These are phyloP conservation scores for Brenthis ino DNA, from an alignment of 2,888 invertebrate genomes.

Conservation along the genomic window DNA sequence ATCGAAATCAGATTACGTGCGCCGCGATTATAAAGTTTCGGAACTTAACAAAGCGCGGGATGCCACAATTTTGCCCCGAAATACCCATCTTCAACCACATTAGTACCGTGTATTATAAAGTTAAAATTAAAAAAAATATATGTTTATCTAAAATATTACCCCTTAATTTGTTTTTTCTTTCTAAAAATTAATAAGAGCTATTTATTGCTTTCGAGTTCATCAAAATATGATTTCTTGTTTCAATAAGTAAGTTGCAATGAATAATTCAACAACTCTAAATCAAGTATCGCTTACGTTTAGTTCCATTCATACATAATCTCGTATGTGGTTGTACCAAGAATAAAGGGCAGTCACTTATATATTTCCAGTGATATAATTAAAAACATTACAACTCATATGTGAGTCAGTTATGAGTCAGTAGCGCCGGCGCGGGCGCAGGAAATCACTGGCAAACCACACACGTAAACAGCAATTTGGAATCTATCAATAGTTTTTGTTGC, in stretches of 20 bases:
- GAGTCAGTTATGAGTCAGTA: conserved; percentile 59
- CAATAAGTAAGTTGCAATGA: neutral
- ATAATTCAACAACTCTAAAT: conserved; percentile 2
- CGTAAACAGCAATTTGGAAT: conserved; percentile 67
- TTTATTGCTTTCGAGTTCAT: too few species aligned
- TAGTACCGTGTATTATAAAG: conserved; percentile 19
- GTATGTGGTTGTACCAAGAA: conserved; percentile 43
- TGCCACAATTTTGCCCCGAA: conserved; percentile 50
- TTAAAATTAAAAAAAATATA: conserved; percentile 6
- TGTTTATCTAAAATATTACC: too few species aligned
- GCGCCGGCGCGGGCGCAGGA: conserved; percentile 43
- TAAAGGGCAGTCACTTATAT: conserved; percentile 53
- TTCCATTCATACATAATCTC: conserved; percentile 35
- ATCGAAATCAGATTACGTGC: conserved; percentile 74
- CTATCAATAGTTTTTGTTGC: conserved; percentile 61
- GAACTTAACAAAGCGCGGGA: conserved; percentile 53
- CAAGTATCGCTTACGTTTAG: conserved; percentile 10
- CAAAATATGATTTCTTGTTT: too few species aligned
- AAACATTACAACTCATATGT: conserved; percentile 57
- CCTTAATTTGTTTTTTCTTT: too few species aligned
- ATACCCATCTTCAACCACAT: conserved; percentile 54
- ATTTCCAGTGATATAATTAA: conserved; percentile 69
- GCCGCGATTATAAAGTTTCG: conserved; percentile 73
- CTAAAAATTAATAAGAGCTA: too few species aligned
- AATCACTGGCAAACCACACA: conserved; percentile 64